phyloP scores from a whole-genome alignment of 1,140 invertebrate genomes.

The Melipona quadrifasciata region DNA sequence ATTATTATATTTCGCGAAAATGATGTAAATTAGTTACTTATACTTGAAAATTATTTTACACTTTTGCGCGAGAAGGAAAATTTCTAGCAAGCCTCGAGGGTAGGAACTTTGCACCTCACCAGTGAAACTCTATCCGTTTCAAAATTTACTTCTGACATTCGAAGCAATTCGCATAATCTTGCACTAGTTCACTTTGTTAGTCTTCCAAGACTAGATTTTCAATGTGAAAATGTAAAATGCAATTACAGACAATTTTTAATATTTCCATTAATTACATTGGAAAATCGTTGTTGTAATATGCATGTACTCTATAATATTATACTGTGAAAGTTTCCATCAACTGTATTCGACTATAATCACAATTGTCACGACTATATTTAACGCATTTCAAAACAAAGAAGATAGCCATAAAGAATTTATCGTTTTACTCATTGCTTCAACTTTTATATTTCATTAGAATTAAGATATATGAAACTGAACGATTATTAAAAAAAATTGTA shows the following conservation, averaged over 20 bases:
- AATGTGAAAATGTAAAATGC: not conserved
- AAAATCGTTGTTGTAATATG: not conserved
- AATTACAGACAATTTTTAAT: conserved; percentile 4
- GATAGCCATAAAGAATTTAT: too few species aligned
- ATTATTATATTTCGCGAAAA: not conserved
- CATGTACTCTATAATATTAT: not conserved
- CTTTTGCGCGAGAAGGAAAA: not conserved
- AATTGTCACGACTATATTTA: too few species aligned
- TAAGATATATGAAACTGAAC: not conserved
- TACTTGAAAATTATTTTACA: conserved; percentile 5
- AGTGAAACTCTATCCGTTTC: conserved; percentile 26
- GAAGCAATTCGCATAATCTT: conserved; percentile 36
- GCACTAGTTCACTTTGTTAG: conserved; percentile 8
- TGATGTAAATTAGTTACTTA: conserved; percentile 31
- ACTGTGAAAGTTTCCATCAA: too few species aligned
- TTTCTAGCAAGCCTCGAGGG: conserved; percentile 8
- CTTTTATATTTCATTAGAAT: conserved; percentile 13
- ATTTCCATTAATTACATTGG: not conserved
- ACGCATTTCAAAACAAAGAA: too few species aligned
- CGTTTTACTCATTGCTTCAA: not conserved
- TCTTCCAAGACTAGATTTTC: not conserved
- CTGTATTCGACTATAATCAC: too few species aligned
- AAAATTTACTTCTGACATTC: conserved; percentile 25
- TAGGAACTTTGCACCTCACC: conserved; percentile 20
- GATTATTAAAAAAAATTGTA: too few species aligned